Conservation (phyloP, 23 tunicate species). For the Ciona savignyi region DNA sequence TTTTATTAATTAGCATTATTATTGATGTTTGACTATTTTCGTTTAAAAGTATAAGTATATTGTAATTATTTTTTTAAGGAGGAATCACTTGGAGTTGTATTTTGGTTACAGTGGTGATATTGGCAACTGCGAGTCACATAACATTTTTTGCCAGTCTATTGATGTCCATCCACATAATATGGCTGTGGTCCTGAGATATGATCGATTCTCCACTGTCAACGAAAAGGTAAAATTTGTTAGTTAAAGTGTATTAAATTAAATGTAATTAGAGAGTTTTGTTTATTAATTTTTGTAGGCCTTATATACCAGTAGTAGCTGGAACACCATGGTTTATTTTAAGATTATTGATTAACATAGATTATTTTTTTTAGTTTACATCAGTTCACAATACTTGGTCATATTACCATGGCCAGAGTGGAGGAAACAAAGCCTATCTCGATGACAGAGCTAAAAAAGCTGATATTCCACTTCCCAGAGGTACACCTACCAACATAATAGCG, state of each 20-base stretch:
- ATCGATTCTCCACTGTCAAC: constrained; percentile 3
- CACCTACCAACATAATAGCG: constrained; percentile 14
- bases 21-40: too few species aligned
- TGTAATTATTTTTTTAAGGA: constrained; percentile 28
- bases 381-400: constrained; percentile 55
- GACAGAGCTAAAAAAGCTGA: background rate
- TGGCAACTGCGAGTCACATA: background rate
- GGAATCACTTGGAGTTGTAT: constrained; percentile 53
- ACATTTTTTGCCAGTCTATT: constrained; percentile 34
- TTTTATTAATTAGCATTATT: too few species aligned
- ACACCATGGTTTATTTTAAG: too few species aligned
- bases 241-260: too few species aligned
- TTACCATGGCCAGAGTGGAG: constrained; percentile 23
- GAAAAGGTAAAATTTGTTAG: constrained; percentile 5
- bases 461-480: constrained; percentile 33
- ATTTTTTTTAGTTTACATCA: constrained; percentile 22
- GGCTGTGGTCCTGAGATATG: constrained; percentile 52
- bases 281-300: too few species aligned
- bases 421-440: constrained; percentile 17
- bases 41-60: too few species aligned
- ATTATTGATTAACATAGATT: too few species aligned
- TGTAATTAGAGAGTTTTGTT: too few species aligned
- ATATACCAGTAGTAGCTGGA: too few species aligned
- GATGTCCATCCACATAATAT: constrained; percentile 69
- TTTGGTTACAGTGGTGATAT: constrained; percentile 18